These are phyloP conservation scores for Leptobrachium leishanense DNA, from an alignment of 2,113 vertebrate genomes.

Conservation along the genomic window DNA sequence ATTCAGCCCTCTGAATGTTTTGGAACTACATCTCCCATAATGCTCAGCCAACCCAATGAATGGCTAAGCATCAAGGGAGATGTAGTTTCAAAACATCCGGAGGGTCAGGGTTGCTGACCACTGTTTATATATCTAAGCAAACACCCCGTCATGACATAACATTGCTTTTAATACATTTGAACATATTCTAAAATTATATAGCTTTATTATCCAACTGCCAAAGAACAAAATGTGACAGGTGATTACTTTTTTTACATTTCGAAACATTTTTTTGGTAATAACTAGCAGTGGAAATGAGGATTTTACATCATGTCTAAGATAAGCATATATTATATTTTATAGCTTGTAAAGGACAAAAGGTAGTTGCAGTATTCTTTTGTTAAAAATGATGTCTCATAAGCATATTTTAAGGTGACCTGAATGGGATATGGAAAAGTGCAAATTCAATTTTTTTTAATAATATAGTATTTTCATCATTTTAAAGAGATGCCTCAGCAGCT, in stretches of 20 bases:
- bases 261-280: conserved; percentile 15
- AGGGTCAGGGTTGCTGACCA: too few relatives aligned
- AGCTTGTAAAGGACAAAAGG: conserved; percentile 4
- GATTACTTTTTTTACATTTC: conserved; percentile 23
- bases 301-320: conserved; percentile 11
- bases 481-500: too few relatives aligned
- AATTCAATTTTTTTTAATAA: not conserved
- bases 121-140: too few relatives aligned
- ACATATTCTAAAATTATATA: conserved; percentile 18
- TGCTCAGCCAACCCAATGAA: too few relatives aligned
- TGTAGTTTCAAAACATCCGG: too few relatives aligned
- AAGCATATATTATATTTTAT: conserved; percentile 1
- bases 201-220: conserved; percentile 20
- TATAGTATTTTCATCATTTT: not conserved
- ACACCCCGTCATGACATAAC: not conserved
- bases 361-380: conserved; percentile 5
- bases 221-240: conserved; percentile 22
- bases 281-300: conserved; percentile 17
- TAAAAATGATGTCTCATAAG: not conserved
- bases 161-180: conserved; percentile 12
- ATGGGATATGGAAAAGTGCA: not conserved
- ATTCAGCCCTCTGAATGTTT: too few relatives aligned
- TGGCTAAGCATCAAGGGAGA: too few relatives aligned
- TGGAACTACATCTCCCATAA: too few relatives aligned
- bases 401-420: conserved; percentile 19